Base-by-base conservation (phyloP, 1,140 invertebrate genomes). In the Colletes latitarsis region DNA sequence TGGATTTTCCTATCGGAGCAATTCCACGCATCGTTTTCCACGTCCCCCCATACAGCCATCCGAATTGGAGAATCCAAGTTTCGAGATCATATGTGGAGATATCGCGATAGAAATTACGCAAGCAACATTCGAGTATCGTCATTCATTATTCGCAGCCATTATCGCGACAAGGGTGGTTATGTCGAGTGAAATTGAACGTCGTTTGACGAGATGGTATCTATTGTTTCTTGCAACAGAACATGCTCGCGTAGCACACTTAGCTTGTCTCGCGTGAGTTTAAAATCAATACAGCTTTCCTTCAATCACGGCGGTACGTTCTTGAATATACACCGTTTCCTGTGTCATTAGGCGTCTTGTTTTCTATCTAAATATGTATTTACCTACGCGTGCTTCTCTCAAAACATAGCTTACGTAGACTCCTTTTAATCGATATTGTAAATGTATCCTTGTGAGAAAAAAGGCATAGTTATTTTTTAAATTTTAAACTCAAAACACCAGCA, bases 71-170 rank as follows among this genome's bases (percentile, higher is more conserved):
- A 64, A 64, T 43, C 41, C n/a, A 39, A 43, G 62, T 43, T 41
- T 15, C 62, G 39, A 6, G 62, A 41, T 64, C 39, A 6, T 1
- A 17, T 12, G 39, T 6, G 17, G 6, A 12, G 39, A 17, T n/a
- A n/a, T 17, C 14, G 62, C 43, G 17, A 64, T 8, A 41, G 52
- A 70, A 71, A 71, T 71, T 43, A 10, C n/a, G 6, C 17, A 17
- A 14, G 55, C 14, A 15, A 15, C 6, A 71, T 55, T 21, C 6
- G 10, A 15, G 68, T 6, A 57, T 10, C n/a, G 46, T 69, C 17
- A 9, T 69, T n/a, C 67, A 69, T 55, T 69, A 69, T 69, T 21
- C n/a, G 52, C 2, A 46, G 19, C 67, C n/a, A 69, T 69, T 69
- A 55, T n/a, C 4, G 46, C 55, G 63, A 15, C 9, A 30, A 66